Base-by-base conservation (phyloP, 2,888 invertebrate species). In the Glyphotaelius pellucidus region DNA sequence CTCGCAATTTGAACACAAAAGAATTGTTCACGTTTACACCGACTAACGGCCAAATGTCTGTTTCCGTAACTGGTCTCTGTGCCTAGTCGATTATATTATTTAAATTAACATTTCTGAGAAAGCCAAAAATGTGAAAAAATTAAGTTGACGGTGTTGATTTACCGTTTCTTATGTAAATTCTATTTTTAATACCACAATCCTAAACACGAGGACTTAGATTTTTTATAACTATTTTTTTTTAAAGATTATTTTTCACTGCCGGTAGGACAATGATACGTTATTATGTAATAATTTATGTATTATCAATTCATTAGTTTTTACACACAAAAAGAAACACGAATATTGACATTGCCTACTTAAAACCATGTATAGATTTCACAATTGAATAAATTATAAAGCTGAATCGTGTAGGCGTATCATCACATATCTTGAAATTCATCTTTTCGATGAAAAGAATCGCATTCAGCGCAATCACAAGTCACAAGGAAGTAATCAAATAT, bases 1-100 rank as follows among this genome's bases (percentile, higher is more conserved):
- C 88, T 88, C 88, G 80, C 35, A n/a, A 30, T 89, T 32, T 89
- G 88, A 89, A 79, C 88, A 89, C 88, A 89, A 89, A 89, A 89
- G 88, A 89, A 89, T 89, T 86, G 86, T 86, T 11, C 79, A 32
- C n/a, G 86, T 86, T 25, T 89, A 32, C n/a, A 5, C 35, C 19
- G n/a, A 25, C 32, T 88, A 88, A 88, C 88, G 88, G 88, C 52
- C 25, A 19, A 15, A 47, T 19, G 47, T 86, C 86, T 86, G 79
- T 79, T 88, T 88, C 79, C 79, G 79, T 30, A 31, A 87, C 31
- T 25, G 86, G n/a, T 86, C 42, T 47, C 14, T 42, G 42, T 47
- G 86, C 67, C 52, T 32, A n/a, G 52, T 79, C 25, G 79, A 89
- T 89, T 38, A 38, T 67, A 67, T 67, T 67, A 86, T 30, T 47